A percentile compares a stretch with the other conserved stretches of the same genome.
phyloP scores from a whole-genome alignment of 2,888 invertebrate genomes.

The Amphipoea oculea region DNA sequence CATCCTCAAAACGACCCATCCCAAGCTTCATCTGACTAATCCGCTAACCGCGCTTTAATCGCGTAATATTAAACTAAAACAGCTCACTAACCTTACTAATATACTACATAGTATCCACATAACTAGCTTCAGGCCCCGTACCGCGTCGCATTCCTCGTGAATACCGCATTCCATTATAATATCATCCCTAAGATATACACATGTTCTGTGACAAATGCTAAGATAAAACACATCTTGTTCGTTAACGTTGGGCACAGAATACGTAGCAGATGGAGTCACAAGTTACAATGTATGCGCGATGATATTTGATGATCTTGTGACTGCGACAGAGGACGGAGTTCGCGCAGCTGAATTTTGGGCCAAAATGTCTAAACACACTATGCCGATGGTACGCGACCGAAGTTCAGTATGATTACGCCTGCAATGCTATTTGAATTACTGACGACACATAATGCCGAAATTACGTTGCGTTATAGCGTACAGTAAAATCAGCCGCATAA shows the following conservation, averaged over 20 bases:
- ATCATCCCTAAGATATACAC: conserved; percentile 58
- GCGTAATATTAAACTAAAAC: conserved; percentile 34
- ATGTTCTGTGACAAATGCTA: conserved; percentile 55
- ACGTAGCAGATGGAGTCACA: conserved; percentile 9
- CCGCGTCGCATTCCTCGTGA: conserved; percentile 35
- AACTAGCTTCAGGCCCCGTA: conserved; percentile 40
- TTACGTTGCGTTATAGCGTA: too few species aligned
- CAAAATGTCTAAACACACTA: too few species aligned
- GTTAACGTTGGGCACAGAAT: conserved; percentile 30
- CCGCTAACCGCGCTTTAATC: conserved; percentile 24
- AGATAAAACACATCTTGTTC: conserved; percentile 51
- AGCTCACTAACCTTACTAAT: conserved; percentile 27
- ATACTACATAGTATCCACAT: conserved; percentile 36
- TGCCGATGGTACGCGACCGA: too few species aligned
- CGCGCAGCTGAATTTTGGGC: background rate
- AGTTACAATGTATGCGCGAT: background rate
- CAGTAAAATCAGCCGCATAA: too few species aligned
- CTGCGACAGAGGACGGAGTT: background rate
- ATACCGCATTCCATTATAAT: conserved; percentile 57
- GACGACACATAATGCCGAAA: too few species aligned
- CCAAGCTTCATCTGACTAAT: conserved; percentile 13
- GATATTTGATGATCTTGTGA: background rate
- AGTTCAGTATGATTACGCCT: too few species aligned
- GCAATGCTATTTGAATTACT: too few species aligned
- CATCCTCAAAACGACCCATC: background rate